These are phyloP conservation scores for Podarcis cretensis DNA, from an alignment of 2,113 vertebrate genomes.

Conservation along the genomic window DNA sequence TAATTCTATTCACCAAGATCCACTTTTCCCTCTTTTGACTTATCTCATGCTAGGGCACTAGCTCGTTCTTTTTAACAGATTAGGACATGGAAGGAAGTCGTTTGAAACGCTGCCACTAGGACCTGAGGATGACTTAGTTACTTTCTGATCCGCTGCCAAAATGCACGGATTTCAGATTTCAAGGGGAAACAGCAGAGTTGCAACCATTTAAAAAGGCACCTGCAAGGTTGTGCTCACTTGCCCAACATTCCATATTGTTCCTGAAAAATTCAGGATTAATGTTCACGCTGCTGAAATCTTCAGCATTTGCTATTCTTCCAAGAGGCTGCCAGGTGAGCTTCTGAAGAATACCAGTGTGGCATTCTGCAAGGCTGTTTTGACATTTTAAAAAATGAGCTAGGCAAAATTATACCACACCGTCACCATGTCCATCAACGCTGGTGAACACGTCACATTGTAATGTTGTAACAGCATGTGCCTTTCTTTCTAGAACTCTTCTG, in stretches of 20 bases:
- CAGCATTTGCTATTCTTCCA: neutral
- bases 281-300: neutral
- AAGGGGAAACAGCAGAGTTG: neutral
- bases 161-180: neutral
- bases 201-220: neutral
- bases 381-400: neutral
- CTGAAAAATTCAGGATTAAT: neutral
- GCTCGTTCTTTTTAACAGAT: slow-evolving; percentile 49
- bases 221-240: neutral
- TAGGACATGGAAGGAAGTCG: neutral
- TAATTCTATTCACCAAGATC: slow-evolving; percentile 61
- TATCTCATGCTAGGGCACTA: slow-evolving; percentile 41
- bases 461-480: neutral
- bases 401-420: neutral
- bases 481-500: neutral
- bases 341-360: neutral
- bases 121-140: neutral
- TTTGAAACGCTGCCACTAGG: neutral
- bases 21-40: slow-evolving; percentile 33
- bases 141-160: neutral
- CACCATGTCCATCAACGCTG: neutral
- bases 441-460: neutral
- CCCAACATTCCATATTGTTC: neutral
- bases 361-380: neutral
- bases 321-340: neutral